Conservation (phyloP, 2,888 invertebrate species). For the Timema cristinae region DNA sequence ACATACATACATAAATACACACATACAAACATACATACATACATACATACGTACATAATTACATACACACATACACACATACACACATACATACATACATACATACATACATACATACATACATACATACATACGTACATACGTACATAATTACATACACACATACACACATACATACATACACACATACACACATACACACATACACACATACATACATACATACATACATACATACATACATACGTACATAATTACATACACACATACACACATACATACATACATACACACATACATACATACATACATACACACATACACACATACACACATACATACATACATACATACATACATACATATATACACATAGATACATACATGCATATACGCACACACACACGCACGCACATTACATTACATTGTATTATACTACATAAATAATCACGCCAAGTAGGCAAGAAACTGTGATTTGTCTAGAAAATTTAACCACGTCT, state of each 20-base stretch:
- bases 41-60: too few species aligned
- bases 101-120: too few species aligned
- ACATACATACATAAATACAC: too few species aligned
- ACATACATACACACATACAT: background rate
- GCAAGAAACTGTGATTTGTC: too few species aligned
- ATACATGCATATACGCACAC: background rate
- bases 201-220: background rate
- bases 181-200: background rate
- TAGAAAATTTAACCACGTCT: too few species aligned
- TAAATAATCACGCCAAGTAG: too few species aligned
- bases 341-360: background rate
- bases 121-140: background rate
- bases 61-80: too few species aligned
- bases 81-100: too few species aligned
- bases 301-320: background rate
- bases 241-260: background rate
- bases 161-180: background rate
- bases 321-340: background rate
- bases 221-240: background rate
- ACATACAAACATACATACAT: too few species aligned
- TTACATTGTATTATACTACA: too few species aligned
- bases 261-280: background rate
- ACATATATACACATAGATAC: background rate
- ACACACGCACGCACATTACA: background rate
- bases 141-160: background rate